Evolutionary conservation across 2,113 vertebrate species (phyloP).

Genomic region (Platichthys stellatus): DNA sequence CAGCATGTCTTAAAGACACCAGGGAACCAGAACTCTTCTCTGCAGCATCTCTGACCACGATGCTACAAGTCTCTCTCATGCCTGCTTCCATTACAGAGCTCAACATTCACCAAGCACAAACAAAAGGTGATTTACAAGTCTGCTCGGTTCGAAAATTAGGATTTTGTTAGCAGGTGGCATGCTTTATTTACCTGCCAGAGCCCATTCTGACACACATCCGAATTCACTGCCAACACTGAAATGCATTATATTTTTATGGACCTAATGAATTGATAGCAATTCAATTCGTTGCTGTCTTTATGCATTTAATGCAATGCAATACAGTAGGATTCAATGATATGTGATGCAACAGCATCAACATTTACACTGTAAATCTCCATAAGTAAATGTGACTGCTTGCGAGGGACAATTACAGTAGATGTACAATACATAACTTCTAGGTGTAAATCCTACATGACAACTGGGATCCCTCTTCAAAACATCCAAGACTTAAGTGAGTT

Average conservation of each 20-base stretch:
- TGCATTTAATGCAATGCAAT: conserved; percentile 24
- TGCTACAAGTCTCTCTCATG: background rate
- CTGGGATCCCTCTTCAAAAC: background rate
- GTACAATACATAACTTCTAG: no score
- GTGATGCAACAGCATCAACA: conserved; percentile 22
- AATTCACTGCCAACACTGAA: conserved; percentile 38
- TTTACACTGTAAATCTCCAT: conserved; percentile 6
- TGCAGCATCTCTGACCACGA: background rate
- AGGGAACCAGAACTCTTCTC: conserved; percentile 27
- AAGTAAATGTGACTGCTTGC: conserved; percentile 11
- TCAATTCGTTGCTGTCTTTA: conserved; percentile 14
- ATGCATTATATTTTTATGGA: conserved; percentile 44
- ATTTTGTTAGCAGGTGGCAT: conserved; percentile 52
- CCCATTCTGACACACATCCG: conserved; percentile 42
- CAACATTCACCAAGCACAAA: conserved; percentile 4
- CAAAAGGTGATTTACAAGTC: conserved; percentile 25
- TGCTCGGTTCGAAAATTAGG: conserved; percentile 49
- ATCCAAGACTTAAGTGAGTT: background rate
- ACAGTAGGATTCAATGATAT: conserved; percentile 19
- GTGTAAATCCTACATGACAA: background rate
- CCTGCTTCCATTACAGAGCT: conserved; percentile 36
- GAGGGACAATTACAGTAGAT: background rate
- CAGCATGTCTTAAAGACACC: conserved; percentile 42
- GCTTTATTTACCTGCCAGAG: conserved; percentile 38
- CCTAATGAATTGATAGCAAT: conserved; percentile 36